Percentiles rank a stretch among this genome's conserved stretches.
Conservation (phyloP, 2,888 invertebrate genomes). For the Argyresthia goedartella region DNA sequence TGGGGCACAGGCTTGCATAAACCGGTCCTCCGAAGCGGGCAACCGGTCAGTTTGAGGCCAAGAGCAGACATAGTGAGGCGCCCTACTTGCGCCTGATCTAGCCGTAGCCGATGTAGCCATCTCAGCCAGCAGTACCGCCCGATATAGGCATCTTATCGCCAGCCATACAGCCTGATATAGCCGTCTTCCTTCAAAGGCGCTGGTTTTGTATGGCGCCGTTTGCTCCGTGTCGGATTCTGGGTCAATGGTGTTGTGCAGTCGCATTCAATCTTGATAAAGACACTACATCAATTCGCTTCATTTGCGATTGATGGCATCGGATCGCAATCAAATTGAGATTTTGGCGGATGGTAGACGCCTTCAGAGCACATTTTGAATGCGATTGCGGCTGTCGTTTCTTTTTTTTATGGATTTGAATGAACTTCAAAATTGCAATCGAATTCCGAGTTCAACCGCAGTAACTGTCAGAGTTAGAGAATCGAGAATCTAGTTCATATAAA, state of each 20-base stretch:
- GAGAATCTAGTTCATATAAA: too few relatives aligned
- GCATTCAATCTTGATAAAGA: too few relatives aligned
- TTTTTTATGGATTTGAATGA: too few relatives aligned
- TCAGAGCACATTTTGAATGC: too few relatives aligned
- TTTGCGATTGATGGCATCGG: too few relatives aligned
- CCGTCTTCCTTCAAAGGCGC: background rate
- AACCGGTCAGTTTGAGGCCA: conserved; percentile 58
- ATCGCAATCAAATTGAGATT: too few relatives aligned
- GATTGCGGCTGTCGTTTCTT: too few relatives aligned
- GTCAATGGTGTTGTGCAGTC: background rate
- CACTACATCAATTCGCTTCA: too few relatives aligned
- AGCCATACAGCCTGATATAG: background rate
- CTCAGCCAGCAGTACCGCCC: background rate
- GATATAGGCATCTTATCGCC: background rate
- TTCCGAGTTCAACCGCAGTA: too few relatives aligned
- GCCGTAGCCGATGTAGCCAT: background rate
- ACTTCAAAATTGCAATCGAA: too few relatives aligned
- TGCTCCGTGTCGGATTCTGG: background rate
- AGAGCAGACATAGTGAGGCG: conserved; percentile 29
- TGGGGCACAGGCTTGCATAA: conserved; percentile 23
- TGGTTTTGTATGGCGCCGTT: background rate
- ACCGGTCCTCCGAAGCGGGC: conserved; percentile 65
- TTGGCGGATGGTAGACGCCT: too few relatives aligned
- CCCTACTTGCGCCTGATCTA: conserved; percentile 36
- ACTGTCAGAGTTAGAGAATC: too few relatives aligned